Conservation (phyloP, 2,888 invertebrate species). For the Hypena proboscidalis region DNA sequence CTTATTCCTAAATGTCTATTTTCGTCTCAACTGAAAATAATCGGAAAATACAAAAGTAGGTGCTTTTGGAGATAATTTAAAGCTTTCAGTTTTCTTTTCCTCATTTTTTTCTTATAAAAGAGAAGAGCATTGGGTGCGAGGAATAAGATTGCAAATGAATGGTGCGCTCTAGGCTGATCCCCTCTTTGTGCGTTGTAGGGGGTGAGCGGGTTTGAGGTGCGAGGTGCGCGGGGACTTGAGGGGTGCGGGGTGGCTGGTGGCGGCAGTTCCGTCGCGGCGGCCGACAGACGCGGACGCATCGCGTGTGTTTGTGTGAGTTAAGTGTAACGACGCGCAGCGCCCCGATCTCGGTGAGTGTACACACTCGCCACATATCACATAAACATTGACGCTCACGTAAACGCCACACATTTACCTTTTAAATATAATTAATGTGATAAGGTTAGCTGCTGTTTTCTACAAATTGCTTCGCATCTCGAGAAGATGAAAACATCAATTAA, state of each 20-base stretch:
- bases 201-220: background rate
- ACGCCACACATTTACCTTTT: too few relatives aligned
- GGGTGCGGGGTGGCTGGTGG: background rate
- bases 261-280: constrained; percentile 28
- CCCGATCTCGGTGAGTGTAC: constrained; percentile 40
- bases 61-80: too few relatives aligned
- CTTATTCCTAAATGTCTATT: too few relatives aligned
- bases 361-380: too few relatives aligned
- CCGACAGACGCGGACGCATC: constrained; percentile 12
- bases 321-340: constrained; percentile 28
- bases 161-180: constrained; percentile 19
- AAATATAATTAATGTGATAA: too few relatives aligned
- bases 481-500: too few relatives aligned
- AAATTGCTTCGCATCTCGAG: too few relatives aligned
- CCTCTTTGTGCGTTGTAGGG: constrained; percentile 2
- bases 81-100: background rate
- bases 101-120: background rate
- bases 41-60: too few relatives aligned
- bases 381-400: too few relatives aligned
- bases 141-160: constrained; percentile 6
- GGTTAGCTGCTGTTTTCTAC: too few relatives aligned
- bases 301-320: constrained; percentile 19
- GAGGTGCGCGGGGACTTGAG: background rate
- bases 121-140: background rate
- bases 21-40: too few relatives aligned